Conservation (phyloP, 2,888 invertebrate genomes). For the Cephus runcator region DNA sequence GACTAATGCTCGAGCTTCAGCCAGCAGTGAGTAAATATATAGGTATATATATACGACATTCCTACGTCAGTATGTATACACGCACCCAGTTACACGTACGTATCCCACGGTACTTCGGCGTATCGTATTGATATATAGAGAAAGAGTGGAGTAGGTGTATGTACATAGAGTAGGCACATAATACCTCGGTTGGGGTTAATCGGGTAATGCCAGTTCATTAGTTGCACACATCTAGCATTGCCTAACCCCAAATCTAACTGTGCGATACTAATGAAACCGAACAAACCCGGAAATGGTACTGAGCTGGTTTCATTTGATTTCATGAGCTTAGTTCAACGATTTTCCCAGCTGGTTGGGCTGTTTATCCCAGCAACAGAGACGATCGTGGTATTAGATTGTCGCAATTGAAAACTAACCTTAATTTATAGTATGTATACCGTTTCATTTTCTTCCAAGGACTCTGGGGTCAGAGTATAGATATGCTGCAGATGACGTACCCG, state of each 20-base stretch:
- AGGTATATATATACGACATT: background rate
- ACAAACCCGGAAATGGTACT: slow-evolving; percentile 49
- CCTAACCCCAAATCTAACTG: slow-evolving; percentile 38
- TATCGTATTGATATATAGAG: slow-evolving; percentile 1
- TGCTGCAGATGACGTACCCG: background rate
- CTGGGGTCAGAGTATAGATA: background rate
- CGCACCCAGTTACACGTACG: background rate
- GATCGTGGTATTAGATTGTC: background rate
- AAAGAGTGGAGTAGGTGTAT: slow-evolving; percentile 30
- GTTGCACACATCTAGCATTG: slow-evolving; percentile 45
- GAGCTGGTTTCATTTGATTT: slow-evolving; percentile 58
- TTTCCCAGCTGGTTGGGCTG: slow-evolving; percentile 12
- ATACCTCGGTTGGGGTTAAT: slow-evolving; percentile 54
- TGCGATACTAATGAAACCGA: slow-evolving; percentile 53
- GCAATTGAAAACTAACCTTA: background rate
- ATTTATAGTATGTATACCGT: background rate
- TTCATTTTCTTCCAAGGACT: background rate
- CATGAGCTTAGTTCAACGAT: slow-evolving; percentile 40
- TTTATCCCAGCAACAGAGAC: slow-evolving; percentile 17
- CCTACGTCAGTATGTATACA: background rate
- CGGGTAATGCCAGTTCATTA: slow-evolving; percentile 61
- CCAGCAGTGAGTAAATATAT: slow-evolving; percentile 7
- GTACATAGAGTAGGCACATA: slow-evolving; percentile 45
- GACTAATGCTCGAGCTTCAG: slow-evolving; percentile 38
- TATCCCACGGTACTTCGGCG: background rate